Conservation (phyloP, 2,888 invertebrate species). For the Eurytoma californica region DNA sequence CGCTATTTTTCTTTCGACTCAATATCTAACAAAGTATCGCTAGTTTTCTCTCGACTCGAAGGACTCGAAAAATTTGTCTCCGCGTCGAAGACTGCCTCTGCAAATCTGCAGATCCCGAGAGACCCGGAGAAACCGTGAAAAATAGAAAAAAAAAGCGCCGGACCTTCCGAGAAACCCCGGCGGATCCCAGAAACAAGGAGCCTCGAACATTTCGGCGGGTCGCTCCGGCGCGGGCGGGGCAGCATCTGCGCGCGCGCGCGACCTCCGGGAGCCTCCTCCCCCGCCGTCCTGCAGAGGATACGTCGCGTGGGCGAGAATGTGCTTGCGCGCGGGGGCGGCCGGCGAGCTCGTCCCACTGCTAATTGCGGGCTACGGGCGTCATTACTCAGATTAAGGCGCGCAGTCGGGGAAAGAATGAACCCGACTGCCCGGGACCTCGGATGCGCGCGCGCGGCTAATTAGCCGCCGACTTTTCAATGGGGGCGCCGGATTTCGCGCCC, state of each 20-base stretch:
- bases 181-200: background rate
- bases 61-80: too few species aligned
- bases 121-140: background rate
- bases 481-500: background rate
- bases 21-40: too few species aligned
- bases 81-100: too few species aligned
- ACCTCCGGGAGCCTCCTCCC: constrained; percentile 15
- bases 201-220: constrained; percentile 32
- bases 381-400: constrained; percentile 43
- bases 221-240: constrained; percentile 2
- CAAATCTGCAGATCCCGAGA: background rate
- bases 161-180: background rate
- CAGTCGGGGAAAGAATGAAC: constrained; percentile 7
- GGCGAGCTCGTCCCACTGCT: constrained; percentile 14
- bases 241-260: constrained; percentile 15
- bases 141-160: background rate
- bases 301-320: constrained; percentile 25
- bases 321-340: background rate
- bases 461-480: background rate
- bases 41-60: too few species aligned
- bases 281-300: background rate
- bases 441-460: constrained; percentile 10
- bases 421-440: background rate
- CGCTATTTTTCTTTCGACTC: too few species aligned
- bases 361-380: constrained; percentile 43